Evolutionary conservation across 1,140 invertebrate genomes (phyloP), one percentile per base, ranked within the genome.

Genomic region (Drosophila gunungcola): DNA sequence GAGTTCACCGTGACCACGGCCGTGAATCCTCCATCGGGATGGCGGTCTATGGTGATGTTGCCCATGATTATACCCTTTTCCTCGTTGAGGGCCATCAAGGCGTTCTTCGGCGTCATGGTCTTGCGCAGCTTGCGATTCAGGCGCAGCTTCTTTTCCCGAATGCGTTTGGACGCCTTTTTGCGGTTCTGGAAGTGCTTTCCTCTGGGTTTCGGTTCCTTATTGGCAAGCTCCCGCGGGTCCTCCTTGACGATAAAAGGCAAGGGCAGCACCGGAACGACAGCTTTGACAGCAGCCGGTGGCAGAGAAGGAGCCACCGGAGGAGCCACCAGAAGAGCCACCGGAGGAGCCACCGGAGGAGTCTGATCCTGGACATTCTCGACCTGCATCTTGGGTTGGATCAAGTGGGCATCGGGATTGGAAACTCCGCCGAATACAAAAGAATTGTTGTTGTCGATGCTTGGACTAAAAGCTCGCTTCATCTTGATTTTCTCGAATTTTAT

Each of bases 81-180:
- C 93, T 98, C 97, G 92, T 97, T 97, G 10, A 98, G 93, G 61
- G 97, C 96, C 95, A 97, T 97, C 32, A 97, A 94, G 4, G 97
- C 96, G 90, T 97, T 97, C 92, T 97, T 97, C 9, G 96, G 96
- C 43, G 96, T 94, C 46, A 96, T 92, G 16, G 95, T 94, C 34
- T 95, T 95, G 32, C 95, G 93, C 41, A 96, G 85, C 61, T 94
- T 93, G 70, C 95, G 94, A 89, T 96, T 96, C 92, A 95, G 94
- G 1, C 95, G 94, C 55, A 95, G 93, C 7, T 95, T 94, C 55
- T 95, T 95, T 73, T 94, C 94, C 34, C 91, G 92, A 9, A 91
- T 79, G 29, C 89, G 77, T 45, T 92, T 91, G n/a, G 91, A 92
- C 21, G 91, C 86, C 85, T 92, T 92, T 75, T 92, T 92, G 49